Percentiles rank a stretch among this genome's conserved stretches.
These are phyloP conservation scores for Haemorhous mexicanus DNA, from an alignment of 2,113 vertebrate genomes.

Conservation along the genomic window DNA sequence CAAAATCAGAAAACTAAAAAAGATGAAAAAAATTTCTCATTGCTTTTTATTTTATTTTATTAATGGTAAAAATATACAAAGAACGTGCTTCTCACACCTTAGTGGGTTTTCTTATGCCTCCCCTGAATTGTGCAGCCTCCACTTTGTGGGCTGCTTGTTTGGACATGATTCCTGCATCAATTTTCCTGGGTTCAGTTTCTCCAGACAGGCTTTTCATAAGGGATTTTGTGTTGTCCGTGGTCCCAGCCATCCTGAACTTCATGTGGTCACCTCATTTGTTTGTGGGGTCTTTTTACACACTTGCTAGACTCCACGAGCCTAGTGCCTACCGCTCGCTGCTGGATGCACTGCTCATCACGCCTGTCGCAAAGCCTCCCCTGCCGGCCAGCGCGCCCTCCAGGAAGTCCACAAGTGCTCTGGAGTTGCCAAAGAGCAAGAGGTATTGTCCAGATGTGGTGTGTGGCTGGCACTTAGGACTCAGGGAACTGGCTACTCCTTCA, in stretches of 20 bases:
- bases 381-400: conserved; percentile 53
- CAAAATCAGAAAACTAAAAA: background rate
- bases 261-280: background rate
- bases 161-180: background rate
- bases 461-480: background rate
- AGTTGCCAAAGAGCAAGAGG: conserved; percentile 63
- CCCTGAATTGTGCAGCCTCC: background rate
- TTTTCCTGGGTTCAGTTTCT: background rate
- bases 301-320: conserved; percentile 63
- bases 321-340: conserved; percentile 64
- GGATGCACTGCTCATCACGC: conserved; percentile 78
- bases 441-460: background rate
- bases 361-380: conserved; percentile 63
- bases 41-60: background rate
- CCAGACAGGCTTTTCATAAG: background rate
- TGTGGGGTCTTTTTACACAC: conserved; percentile 24
- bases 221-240: background rate
- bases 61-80: background rate
- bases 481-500: background rate
- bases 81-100: background rate
- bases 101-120: background rate
- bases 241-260: background rate
- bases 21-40: background rate
- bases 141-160: background rate
- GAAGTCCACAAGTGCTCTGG: conserved; percentile 60